phyloP scores from a whole-genome alignment of 2,888 invertebrate species.

The Clivina fossor region DNA sequence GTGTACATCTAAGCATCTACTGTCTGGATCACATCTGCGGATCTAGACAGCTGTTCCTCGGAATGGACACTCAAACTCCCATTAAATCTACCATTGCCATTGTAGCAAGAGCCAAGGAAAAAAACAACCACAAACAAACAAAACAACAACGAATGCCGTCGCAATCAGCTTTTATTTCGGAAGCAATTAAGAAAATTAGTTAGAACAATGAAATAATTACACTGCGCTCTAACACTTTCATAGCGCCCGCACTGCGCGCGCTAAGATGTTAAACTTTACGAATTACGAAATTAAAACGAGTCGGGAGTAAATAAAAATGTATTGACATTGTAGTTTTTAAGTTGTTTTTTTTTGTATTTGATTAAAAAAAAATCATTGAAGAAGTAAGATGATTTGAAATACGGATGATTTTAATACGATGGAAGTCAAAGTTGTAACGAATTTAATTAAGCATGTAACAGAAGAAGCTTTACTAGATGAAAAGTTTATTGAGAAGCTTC shows the following conservation, averaged over 20 bases:
- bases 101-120: no score
- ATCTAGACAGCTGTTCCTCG: no score
- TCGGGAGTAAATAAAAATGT: conserved; percentile 18
- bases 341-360: no score
- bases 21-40: no score
- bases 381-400: no score
- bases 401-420: conserved; percentile 1
- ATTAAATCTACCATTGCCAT: no score
- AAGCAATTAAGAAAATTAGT: conserved; percentile 47
- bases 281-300: conserved; percentile 17
- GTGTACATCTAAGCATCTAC: no score
- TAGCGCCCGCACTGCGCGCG: neutral
- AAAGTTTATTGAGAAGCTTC: conserved; percentile 31
- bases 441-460: conserved; percentile 27
- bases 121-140: no score
- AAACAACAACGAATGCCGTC: no score
- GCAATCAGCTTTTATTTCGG: conserved; percentile 37
- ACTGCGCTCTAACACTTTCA: neutral
- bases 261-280: conserved; percentile 7
- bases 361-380: conserved; percentile 15
- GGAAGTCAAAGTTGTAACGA: conserved; percentile 25
- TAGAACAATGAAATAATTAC: conserved; percentile 46
- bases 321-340: conserved; percentile 10
- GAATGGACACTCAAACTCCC: no score
- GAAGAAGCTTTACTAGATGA: conserved; percentile 22